These are phyloP conservation scores for Corapipo altera DNA, from an alignment of 2,113 vertebrate species.

Conservation along the genomic window DNA sequence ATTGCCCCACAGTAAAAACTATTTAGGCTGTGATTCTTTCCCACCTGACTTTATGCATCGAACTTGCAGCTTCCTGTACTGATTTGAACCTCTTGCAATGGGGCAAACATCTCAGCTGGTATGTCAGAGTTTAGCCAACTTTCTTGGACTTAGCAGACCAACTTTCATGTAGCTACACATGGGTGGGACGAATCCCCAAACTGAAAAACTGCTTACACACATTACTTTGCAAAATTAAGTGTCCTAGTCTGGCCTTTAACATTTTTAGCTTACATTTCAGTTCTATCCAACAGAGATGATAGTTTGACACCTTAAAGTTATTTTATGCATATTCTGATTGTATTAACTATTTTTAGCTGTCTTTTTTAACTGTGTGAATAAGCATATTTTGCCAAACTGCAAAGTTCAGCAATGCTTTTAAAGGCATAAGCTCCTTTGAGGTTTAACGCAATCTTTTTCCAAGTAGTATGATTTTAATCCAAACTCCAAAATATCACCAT, in stretches of 20 bases:
- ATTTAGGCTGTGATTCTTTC: neutral
- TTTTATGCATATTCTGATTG: slow-evolving; percentile 41
- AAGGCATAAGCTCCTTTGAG: slow-evolving; percentile 35
- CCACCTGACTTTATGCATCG: neutral
- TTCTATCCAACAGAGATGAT: neutral
- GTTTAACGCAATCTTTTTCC: slow-evolving; percentile 3
- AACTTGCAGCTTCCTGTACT: neutral
- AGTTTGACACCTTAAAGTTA: neutral
- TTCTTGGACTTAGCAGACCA: neutral
- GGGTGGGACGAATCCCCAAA: neutral
- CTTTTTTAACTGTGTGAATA: slow-evolving; percentile 14
- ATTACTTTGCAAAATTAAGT: neutral
- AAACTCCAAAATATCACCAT: neutral
- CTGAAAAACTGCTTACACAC: neutral
- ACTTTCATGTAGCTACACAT: neutral
- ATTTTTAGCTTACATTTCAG: neutral
- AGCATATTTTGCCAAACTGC: slow-evolving; percentile 39
- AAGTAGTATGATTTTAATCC: neutral
- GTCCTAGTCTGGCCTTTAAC: neutral
- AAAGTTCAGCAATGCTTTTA: slow-evolving; percentile 15
- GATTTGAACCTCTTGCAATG: neutral
- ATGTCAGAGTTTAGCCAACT: neutral
- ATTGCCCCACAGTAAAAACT: neutral
- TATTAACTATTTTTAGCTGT: slow-evolving; percentile 38
- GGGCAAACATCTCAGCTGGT: neutral